Evolutionary conservation across 2,888 invertebrate species (phyloP), one percentile per base, ranked within the genome.

Genomic region (Dicroscelio sp.): DNA sequence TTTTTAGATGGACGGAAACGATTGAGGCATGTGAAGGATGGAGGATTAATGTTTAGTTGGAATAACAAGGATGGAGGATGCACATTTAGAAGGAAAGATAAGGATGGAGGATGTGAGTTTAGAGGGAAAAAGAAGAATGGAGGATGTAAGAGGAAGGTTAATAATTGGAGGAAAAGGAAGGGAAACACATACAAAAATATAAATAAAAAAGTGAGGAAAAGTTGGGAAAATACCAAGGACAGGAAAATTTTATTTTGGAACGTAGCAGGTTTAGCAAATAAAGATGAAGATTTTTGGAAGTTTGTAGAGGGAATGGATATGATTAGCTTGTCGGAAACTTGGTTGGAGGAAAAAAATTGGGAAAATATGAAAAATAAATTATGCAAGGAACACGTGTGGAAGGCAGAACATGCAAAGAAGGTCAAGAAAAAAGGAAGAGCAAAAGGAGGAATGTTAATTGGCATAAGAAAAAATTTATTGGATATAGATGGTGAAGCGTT

Each of bases 241-340:
- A 43, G 14, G 43, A 35, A 67, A 43, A 35, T 69, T 27, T 1
- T 69, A 8, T 58, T 75, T 58, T 75, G 75, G 75, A 75, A 75
- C 23, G 33, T 58, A 17, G 73, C 73, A 31, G 73, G 73, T 20
- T 4, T 73, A 27, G 14, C 4, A 10, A 55, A 55, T 17, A 73
- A 73, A 55, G 73, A 52, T 33, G 48, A 1, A 33, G 75, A 58
- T 2, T 75, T 75, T 52, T 58, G 75, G 73, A 31, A 75, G 23
- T 33, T 75, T 2, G n/a, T 75, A 30, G 75, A 75, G 58, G 35
- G 35, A 35, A 35, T 67, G 33, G 67, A 67, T 23, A 35, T 33
- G 3, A 35, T 67, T 23, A 67, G 35, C 23, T 35, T 67, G 20
- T 14, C 35, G 17, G 63, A 63, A 17, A 63, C 63, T 5, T 63